Base-by-base conservation (phyloP, 2,113 vertebrate species). In the Oncorhynchus mykiss region DNA sequence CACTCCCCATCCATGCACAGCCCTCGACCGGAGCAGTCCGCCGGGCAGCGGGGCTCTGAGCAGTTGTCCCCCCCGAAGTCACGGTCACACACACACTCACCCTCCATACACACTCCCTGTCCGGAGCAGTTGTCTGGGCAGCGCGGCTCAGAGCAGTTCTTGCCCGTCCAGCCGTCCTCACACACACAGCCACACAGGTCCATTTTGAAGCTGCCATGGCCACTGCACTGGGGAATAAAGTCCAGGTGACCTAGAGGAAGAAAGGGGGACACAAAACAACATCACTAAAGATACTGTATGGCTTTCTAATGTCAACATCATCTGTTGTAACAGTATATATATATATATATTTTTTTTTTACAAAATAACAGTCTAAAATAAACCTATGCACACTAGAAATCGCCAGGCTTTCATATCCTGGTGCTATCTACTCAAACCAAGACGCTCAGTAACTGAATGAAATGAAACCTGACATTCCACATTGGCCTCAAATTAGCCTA, bases 1-100 rank as follows among this genome's bases (percentile, higher is more conserved):
- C 98, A 99, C 84, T 97, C 95, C 0, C 97, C 97, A 0, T 97
- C 97, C 74, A 99, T 94, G 5, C 98, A 99, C 77, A 97, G 89
- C 3, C 97, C 98, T 0, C 89, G 94, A 70, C 94, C 94, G 2
- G 95, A 97, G 78, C 98, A 99, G 90, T 97, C 96, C 0, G 92
- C 85, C 0, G 94, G 96, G 82, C 98, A 99, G 4, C 95, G 94
- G 0, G 93, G 93, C 85, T 97, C 95, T 0, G 96, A 97, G 86
- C 98, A 99, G 88, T 97, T 97, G 0, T 96, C 96, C 0, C 97
- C 97, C 0, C 93, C 93, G 14, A 97, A 97, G 82, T 97, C 96
- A 0, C 86, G 94, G 90, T 98, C 96, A 0, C 98, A 99, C 77
- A 97, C 80, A 67, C 98, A 99, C 84, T 96, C 95, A 18, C 98